phyloP scores from a whole-genome alignment of 2,888 invertebrate genomes.

The Drosophila meridiana region DNA sequence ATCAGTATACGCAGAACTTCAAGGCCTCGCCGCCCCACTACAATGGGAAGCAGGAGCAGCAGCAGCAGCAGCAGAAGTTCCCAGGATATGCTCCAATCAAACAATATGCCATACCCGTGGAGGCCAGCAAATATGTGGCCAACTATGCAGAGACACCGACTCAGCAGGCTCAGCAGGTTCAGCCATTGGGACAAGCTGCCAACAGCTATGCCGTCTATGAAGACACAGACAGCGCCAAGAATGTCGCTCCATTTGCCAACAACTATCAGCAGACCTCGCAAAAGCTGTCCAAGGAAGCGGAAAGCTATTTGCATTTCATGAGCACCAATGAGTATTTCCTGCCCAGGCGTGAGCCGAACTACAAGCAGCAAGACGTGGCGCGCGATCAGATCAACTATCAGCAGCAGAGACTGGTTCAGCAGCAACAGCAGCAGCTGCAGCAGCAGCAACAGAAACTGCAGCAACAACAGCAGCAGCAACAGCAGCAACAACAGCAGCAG shows the following conservation, averaged over 20 bases:
- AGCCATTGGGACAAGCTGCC: constrained; percentile 35
- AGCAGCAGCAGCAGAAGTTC: constrained; percentile 19
- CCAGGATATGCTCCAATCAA: constrained; percentile 56
- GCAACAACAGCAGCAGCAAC: constrained; percentile 31
- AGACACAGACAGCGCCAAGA: constrained; percentile 65
- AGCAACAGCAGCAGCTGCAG: constrained; percentile 31
- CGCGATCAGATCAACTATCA: constrained; percentile 59
- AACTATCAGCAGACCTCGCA: constrained; percentile 44
- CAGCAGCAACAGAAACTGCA: constrained; percentile 40
- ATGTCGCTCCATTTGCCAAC: constrained; percentile 23
- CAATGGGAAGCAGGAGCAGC: constrained; percentile 69
- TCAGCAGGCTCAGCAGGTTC: constrained; percentile 38
- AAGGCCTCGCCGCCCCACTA: constrained; percentile 82
- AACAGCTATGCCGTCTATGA: constrained; percentile 77
- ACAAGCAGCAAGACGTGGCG: constrained; percentile 75
- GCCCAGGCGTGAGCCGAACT: constrained; percentile 82
- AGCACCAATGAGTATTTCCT: constrained; percentile 83
- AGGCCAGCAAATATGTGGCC: constrained; percentile 32
- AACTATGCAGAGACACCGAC: constrained; percentile 34
- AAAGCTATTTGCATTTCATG: constrained; percentile 83
- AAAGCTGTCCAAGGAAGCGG: constrained; percentile 74
- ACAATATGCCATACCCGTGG: constrained; percentile 70
- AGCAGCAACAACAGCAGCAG: constrained; percentile 37
- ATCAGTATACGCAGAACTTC: constrained; percentile 74
- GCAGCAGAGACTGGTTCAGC: constrained; percentile 60